Conservation (phyloP, 2,113 vertebrate species). For the Cathartes aura region DNA sequence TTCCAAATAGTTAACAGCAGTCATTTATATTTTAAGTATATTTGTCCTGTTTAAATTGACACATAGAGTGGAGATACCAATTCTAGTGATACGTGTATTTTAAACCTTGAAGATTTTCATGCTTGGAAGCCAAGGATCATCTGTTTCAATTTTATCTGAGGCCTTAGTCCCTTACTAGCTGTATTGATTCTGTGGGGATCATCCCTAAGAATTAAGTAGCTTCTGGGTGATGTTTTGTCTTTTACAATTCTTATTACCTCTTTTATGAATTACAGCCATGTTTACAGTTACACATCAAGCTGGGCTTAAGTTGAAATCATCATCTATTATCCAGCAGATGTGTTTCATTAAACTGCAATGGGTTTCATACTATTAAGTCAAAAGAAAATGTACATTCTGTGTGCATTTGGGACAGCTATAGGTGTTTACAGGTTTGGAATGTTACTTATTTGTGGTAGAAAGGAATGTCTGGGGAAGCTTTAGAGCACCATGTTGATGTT, state of each 20-base stretch:
- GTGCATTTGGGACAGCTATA: neutral
- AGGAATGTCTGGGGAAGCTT: neutral
- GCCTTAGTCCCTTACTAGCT: neutral
- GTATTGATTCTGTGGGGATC: neutral
- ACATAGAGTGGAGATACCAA: neutral
- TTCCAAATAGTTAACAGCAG: neutral
- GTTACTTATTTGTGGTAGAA: neutral
- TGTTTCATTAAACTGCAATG: neutral
- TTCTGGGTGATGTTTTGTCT: slow-evolving; percentile 9
- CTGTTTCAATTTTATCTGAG: slow-evolving; percentile 4
- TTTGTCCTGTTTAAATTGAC: neutral
- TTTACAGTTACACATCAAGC: neutral
- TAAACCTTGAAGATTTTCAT: neutral
- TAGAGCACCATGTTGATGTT: neutral
- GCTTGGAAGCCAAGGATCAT: neutral
- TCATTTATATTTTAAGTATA: neutral
- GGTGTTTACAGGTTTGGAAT: neutral
- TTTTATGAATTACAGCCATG: neutral
- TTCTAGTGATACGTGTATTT: neutral
- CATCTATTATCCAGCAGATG: neutral
- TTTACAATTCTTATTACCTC: neutral
- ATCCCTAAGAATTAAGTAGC: neutral
- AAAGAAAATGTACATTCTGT: neutral
- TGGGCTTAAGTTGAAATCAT: neutral
- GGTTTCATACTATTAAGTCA: neutral